phyloP scores from a whole-genome alignment of 1,140 invertebrate genomes.

The Calephelis nemesis region DNA sequence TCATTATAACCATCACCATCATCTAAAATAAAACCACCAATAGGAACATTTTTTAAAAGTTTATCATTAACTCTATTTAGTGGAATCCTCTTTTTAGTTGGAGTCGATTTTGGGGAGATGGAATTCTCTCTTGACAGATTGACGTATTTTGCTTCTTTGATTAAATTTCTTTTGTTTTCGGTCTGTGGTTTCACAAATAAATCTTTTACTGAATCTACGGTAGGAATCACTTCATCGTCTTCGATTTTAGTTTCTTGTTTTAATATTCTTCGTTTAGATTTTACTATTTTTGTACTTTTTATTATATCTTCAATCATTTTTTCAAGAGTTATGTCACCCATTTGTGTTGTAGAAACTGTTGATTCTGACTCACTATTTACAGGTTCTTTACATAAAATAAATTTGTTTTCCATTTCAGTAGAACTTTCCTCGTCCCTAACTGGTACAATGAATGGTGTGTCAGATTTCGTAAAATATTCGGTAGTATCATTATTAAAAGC shows the following conservation, averaged over 20 bases:
- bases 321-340: slow-evolving; percentile 72
- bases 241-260: slow-evolving; percentile 46
- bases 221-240: slow-evolving; percentile 51
- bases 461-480: slow-evolving; percentile 66
- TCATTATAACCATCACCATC: slow-evolving; percentile 71
- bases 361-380: slow-evolving; percentile 57
- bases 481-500: slow-evolving; percentile 47
- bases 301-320: slow-evolving; percentile 75
- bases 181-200: slow-evolving; percentile 67
- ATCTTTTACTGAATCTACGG: slow-evolving; percentile 54
- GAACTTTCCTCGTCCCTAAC: slow-evolving; percentile 67
- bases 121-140: slow-evolving; percentile 71
- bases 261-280: slow-evolving; percentile 64
- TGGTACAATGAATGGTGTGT: slow-evolving; percentile 60
- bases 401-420: slow-evolving; percentile 74
- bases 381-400: slow-evolving; percentile 64
- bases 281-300: slow-evolving; percentile 72
- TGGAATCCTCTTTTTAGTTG: slow-evolving; percentile 58
- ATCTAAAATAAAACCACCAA: slow-evolving; percentile 69
- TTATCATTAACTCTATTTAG: slow-evolving; percentile 58
- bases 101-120: slow-evolving; percentile 61
- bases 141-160: slow-evolving; percentile 67
- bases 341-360: slow-evolving; percentile 70
- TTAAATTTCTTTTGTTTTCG: slow-evolving; percentile 64
- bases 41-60: slow-evolving; percentile 65